Conservation (phyloP, 2,888 invertebrate species). For the Tuta absoluta region DNA sequence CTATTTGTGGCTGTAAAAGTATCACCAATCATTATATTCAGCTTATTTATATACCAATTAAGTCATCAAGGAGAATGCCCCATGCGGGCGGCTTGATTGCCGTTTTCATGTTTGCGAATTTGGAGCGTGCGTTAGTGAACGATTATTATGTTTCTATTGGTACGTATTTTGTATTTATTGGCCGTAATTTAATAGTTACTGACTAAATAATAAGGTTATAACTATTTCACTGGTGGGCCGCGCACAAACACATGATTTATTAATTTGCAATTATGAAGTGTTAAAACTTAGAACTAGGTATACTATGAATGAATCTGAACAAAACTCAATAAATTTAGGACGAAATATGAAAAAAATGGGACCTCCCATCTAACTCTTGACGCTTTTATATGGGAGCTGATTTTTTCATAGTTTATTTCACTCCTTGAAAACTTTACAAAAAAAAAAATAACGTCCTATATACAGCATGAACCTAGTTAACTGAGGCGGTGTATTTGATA, state of each 20-base stretch:
- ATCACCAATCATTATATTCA: slow-evolving; percentile 66
- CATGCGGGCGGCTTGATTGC: slow-evolving; percentile 67
- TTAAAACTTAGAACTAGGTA: too few relatives aligned
- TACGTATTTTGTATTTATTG: background rate
- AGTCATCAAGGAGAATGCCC: slow-evolving; percentile 58
- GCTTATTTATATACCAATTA: slow-evolving; percentile 74
- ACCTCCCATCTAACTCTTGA: too few relatives aligned
- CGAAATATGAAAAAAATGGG: too few relatives aligned
- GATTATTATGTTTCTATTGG: slow-evolving; percentile 8
- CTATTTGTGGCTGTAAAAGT: slow-evolving; percentile 69
- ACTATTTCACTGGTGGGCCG: too few relatives aligned
- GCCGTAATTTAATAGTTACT: background rate
- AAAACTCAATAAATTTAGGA: too few relatives aligned
- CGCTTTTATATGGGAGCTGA: too few relatives aligned
- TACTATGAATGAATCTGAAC: too few relatives aligned
- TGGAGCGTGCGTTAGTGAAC: slow-evolving; percentile 31
- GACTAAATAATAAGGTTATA: too few relatives aligned
- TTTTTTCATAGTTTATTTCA: too few relatives aligned
- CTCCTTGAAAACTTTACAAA: too few relatives aligned
- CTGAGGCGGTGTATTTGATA: slow-evolving; percentile 55
- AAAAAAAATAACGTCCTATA: background rate
- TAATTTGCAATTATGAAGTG: too few relatives aligned
- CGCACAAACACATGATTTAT: too few relatives aligned
- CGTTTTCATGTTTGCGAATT: slow-evolving; percentile 40
- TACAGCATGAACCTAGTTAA: slow-evolving; percentile 46